A percentile compares a stretch with the other conserved stretches of the same genome.
These are phyloP conservation scores for Myripristis jacobus DNA, from an alignment of 2,797 vertebrate genomes.

Conservation along the genomic window DNA sequence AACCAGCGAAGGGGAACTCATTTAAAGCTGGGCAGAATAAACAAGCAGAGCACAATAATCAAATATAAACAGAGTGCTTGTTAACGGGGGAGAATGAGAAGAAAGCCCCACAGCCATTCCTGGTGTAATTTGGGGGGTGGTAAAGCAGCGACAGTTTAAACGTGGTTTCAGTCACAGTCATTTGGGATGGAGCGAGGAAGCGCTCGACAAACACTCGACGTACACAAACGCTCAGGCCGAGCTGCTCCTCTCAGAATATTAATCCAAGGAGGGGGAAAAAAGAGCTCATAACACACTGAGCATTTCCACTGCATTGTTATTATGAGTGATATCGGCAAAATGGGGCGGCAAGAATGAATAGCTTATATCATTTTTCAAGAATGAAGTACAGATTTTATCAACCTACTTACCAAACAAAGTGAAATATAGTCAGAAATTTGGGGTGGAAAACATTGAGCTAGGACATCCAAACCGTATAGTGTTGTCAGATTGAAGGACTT, in stretches of 20 bases:
- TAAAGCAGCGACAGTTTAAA: conserved; percentile 65
- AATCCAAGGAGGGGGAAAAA: conserved; percentile 38
- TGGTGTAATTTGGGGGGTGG: conserved; percentile 68
- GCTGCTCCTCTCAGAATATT: conserved; percentile 47
- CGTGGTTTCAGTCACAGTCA: conserved; percentile 4
- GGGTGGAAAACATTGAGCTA: conserved; percentile 35
- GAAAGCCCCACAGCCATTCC: conserved; percentile 67
- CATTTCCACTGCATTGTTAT: conserved; percentile 37
- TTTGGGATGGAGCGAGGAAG: conserved; percentile 52
- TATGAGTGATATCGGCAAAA: conserved; percentile 44
- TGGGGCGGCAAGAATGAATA: conserved; percentile 29
- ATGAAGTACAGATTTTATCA: conserved; percentile 12
- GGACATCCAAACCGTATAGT: conserved; percentile 37
- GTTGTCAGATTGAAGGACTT: conserved; percentile 28
- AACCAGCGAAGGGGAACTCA: conserved; percentile 53
- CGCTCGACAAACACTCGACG: conserved; percentile 52
- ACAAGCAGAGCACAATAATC: conserved; percentile 71
- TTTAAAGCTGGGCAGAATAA: conserved; percentile 60
- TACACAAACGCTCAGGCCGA: conserved; percentile 55
- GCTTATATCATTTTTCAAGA: conserved; percentile 49
- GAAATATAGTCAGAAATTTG: conserved; percentile 20
- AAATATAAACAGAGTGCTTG: conserved; percentile 79
- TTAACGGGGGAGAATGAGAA: conserved; percentile 76
- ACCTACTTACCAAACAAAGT: conserved; percentile 17
- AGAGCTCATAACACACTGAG: conserved; percentile 48